Percentiles rank a stretch among this genome's conserved stretches.
These are phyloP conservation scores for Remorina albescens DNA, from an alignment of 2,797 vertebrate genomes.

Conservation along the genomic window DNA sequence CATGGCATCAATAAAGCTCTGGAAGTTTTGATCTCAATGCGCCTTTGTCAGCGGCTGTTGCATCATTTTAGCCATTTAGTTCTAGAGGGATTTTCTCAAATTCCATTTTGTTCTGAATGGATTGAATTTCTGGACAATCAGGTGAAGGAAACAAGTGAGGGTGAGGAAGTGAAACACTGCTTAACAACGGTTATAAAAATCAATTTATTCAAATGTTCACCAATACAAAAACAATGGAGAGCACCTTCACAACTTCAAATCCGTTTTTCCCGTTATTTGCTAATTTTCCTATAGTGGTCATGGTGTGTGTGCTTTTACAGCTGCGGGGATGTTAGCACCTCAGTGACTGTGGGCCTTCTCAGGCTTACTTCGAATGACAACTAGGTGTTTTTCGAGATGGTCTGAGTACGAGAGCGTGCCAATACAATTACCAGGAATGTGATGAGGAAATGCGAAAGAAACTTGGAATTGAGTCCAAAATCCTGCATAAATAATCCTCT, in stretches of 20 bases:
- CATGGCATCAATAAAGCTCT: constrained; percentile 80
- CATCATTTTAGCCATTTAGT: no score
- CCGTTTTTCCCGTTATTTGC: constrained; percentile 22
- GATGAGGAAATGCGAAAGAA: constrained; percentile 11
- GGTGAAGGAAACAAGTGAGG: not conserved
- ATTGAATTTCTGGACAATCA: no score
- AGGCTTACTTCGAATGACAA: constrained; percentile 30
- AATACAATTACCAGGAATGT: constrained; percentile 61
- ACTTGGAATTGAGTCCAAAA: constrained; percentile 31
- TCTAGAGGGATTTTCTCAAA: no score
- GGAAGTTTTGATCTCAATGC: constrained; percentile 74
- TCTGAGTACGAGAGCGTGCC: constrained; percentile 30
- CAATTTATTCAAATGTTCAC: constrained; percentile 84
- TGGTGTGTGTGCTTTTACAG: constrained; percentile 49
- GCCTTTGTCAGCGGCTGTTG: constrained; percentile 47
- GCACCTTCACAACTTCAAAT: constrained; percentile 65
- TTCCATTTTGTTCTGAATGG: no score
- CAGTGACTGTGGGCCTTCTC: constrained; percentile 4
- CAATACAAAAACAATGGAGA: constrained; percentile 83
- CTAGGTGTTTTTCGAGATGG: constrained; percentile 14
- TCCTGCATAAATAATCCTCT: constrained; percentile 66
- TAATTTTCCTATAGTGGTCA: constrained; percentile 69
- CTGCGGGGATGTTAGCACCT: constrained; percentile 28
- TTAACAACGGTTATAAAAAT: constrained; percentile 64
- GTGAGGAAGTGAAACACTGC: not conserved